phyloP scores from a whole-genome alignment of 2,797 vertebrate genomes.

The Girardinus metallicus region DNA sequence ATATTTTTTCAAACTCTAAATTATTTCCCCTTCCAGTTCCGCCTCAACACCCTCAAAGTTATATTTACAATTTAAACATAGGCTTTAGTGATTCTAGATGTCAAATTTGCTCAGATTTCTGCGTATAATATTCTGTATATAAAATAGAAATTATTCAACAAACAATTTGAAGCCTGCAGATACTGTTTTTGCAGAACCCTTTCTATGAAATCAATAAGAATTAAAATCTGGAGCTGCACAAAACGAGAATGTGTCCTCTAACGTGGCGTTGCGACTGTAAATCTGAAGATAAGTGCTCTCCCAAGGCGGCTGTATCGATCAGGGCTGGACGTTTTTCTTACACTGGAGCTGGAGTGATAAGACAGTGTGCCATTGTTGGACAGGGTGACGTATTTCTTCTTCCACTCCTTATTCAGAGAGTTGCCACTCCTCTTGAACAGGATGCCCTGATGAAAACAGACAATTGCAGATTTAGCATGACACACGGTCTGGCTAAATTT shows the following conservation, averaged over 20 bases:
- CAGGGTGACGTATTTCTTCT: slow-evolving; percentile 96
- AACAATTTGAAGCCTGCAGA: too few relatives aligned
- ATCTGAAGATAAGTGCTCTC: slow-evolving; percentile 13
- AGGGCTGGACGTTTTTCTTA: slow-evolving; percentile 74
- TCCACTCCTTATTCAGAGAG: slow-evolving; percentile 98
- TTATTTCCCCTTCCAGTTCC: too few relatives aligned
- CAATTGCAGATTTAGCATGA: slow-evolving; percentile 17
- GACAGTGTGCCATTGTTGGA: slow-evolving; percentile 91
- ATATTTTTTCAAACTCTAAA: too few relatives aligned
- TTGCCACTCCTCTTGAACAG: slow-evolving; percentile 95
- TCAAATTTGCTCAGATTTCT: too few relatives aligned
- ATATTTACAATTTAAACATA: too few relatives aligned
- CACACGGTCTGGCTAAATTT: slow-evolving; percentile 36
- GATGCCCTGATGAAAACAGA: slow-evolving; percentile 83
- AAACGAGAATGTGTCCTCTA: not conserved
- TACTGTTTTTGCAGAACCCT: not conserved
- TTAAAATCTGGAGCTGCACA: not conserved
- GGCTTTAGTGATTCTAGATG: too few relatives aligned
- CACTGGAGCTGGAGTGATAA: slow-evolving; percentile 93
- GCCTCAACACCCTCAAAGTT: too few relatives aligned
- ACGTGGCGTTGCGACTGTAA: slow-evolving; percentile 11
- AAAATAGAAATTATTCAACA: too few relatives aligned
- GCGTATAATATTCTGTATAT: too few relatives aligned
- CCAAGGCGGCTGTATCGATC: slow-evolving; percentile 27
- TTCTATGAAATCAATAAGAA: not conserved